Percentiles rank a stretch among this genome's conserved stretches.
Evolutionary conservation across 2,888 invertebrate genomes (phyloP).

Genomic region (Synanthedon vespiformis): DNA sequence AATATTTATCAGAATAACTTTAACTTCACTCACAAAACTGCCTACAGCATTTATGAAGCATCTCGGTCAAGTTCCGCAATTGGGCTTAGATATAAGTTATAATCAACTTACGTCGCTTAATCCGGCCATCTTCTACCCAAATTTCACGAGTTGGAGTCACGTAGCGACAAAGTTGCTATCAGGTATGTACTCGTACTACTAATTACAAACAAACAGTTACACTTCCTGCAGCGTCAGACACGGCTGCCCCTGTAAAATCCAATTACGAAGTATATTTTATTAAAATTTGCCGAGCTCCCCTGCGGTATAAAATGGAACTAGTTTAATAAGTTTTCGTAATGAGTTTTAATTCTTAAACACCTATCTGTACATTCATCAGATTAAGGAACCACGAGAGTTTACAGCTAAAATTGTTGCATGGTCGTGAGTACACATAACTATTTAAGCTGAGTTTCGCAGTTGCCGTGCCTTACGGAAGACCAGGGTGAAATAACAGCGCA

Average conservation of each 20-base stretch:
- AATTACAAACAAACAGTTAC: neutral
- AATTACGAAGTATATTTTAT: constrained; percentile 27
- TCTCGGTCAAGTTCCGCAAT: constrained; percentile 81
- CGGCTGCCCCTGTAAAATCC: constrained; percentile 2
- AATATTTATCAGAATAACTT: constrained; percentile 80
- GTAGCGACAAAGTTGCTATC: constrained; percentile 88
- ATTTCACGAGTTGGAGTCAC: constrained; percentile 87
- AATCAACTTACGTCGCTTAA: constrained; percentile 84
- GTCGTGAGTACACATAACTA: too few species aligned
- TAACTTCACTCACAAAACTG: constrained; percentile 82
- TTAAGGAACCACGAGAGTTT: too few species aligned
- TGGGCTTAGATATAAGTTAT: constrained; percentile 84
- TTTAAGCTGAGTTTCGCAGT: too few species aligned
- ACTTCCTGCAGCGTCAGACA: neutral
- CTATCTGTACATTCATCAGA: constrained; percentile 2
- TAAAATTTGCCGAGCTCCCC: constrained; percentile 42
- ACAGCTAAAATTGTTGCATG: too few species aligned
- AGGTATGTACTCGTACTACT: constrained; percentile 62
- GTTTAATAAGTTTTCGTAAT: constrained; percentile 38
- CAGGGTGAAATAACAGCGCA: too few species aligned
- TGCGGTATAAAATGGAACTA: constrained; percentile 13
- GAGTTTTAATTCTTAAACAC: constrained; percentile 57
- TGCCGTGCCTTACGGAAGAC: too few species aligned
- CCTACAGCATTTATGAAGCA: constrained; percentile 84
- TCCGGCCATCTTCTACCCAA: constrained; percentile 88